Conservation (phyloP, 2,113 vertebrate species). For the Lophura nycthemera region DNA sequence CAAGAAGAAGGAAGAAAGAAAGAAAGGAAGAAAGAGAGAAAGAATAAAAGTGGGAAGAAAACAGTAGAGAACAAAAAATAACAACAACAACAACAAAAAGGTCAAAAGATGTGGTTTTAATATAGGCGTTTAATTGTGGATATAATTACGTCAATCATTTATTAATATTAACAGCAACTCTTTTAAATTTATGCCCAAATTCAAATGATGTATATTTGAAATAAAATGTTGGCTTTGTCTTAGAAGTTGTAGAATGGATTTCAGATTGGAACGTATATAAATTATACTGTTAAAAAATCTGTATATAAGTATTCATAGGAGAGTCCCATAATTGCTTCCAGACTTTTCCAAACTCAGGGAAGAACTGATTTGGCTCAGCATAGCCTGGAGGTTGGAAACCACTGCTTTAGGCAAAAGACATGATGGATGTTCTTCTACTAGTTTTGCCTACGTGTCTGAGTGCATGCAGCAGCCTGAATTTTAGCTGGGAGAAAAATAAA, state of each 20-base stretch:
- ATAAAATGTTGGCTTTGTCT: not conserved
- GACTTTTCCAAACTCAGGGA: constrained; percentile 36
- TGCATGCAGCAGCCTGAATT: not conserved
- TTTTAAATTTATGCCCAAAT: not conserved
- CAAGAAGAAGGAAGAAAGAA: not conserved
- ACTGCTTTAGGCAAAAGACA: constrained; percentile 67
- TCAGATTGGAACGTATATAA: not conserved
- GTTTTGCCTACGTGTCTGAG: not conserved
- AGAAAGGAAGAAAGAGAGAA: not conserved
- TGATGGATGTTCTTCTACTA: constrained; percentile 51
- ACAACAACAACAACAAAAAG: not conserved
- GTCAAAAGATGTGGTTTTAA: not conserved
- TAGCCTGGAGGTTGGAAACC: constrained; percentile 66
- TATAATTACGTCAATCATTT: not conserved
- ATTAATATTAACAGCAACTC: not conserved
- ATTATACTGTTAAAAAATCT: not conserved
- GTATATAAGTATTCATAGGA: constrained; percentile 24
- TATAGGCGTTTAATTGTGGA: not conserved
- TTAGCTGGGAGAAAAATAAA: constrained; percentile 29
- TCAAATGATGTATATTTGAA: not conserved
- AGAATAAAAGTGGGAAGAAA: too few relatives aligned
- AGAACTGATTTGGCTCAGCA: constrained; percentile 26
- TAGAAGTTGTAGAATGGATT: not conserved
- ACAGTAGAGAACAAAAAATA: not conserved
- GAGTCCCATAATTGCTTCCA: constrained; percentile 47